A percentile compares a stretch with the other conserved stretches of the same genome.
Conservation (phyloP, 2,888 invertebrate genomes). For the Acholoe squamosa region DNA sequence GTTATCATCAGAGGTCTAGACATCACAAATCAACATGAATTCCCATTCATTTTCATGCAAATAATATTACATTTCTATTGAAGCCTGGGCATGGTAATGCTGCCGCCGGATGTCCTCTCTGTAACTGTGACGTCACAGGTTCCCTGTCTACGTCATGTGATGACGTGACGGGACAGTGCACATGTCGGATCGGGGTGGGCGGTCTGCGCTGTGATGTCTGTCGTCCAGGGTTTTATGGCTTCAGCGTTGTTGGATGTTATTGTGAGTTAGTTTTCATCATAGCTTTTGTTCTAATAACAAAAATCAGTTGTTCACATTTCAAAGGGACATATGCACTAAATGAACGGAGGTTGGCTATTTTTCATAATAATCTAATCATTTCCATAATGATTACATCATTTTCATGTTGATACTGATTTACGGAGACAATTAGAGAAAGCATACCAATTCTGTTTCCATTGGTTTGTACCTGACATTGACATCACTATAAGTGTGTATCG, state of each 20-base stretch:
- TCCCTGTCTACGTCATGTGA: slow-evolving; percentile 96
- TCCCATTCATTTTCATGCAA: not conserved
- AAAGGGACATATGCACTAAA: too few species aligned
- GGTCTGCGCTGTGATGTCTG: slow-evolving; percentile 98
- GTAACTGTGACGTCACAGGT: slow-evolving; percentile 94
- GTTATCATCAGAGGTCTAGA: not conserved
- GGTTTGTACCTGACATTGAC: too few species aligned
- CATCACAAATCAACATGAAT: not conserved
- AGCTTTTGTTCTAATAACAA: too few species aligned
- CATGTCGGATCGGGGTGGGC: slow-evolving; percentile 95
- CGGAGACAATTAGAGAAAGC: too few species aligned
- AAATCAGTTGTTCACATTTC: too few species aligned
- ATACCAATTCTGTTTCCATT: too few species aligned
- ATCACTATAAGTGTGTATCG: too few species aligned
- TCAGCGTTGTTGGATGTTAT: slow-evolving; percentile 84
- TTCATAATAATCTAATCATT: too few species aligned
- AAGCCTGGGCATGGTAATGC: slow-evolving; percentile 89
- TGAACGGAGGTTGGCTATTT: too few species aligned
- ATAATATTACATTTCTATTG: slow-evolving; percentile 66
- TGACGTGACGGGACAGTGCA: slow-evolving; percentile 93
- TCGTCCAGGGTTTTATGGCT: slow-evolving; percentile 86
- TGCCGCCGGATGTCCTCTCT: slow-evolving; percentile 88
- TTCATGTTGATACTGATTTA: too few species aligned
- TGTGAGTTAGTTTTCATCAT: slow-evolving; percentile 47
- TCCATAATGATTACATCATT: too few species aligned